These are phyloP conservation scores for Drosophila parabipectinata DNA, from an alignment of 1,140 invertebrate species.

Conservation along the genomic window DNA sequence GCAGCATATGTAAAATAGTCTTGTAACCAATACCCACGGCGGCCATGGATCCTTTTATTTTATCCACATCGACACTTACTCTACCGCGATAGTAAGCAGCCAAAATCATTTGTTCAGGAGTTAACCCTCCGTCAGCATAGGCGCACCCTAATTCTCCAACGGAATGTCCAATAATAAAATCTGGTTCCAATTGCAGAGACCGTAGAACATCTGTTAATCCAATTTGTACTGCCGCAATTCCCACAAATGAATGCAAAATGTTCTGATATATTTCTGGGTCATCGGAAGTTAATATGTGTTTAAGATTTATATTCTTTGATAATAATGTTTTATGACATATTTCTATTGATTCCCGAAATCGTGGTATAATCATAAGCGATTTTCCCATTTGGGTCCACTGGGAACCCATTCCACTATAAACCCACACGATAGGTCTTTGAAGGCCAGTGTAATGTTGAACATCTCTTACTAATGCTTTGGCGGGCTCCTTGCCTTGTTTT, in stretches of 20 bases:
- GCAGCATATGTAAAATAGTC: constrained; percentile 86
- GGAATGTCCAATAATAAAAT: constrained; percentile 95
- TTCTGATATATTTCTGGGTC: constrained; percentile 91
- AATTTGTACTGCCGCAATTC: constrained; percentile 95
- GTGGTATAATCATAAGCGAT: constrained; percentile 87
- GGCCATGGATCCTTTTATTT: constrained; percentile 93
- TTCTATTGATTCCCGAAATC: constrained; percentile 90
- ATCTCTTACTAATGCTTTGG: constrained; percentile 83
- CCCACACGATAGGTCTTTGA: constrained; percentile 90
- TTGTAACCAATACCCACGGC: constrained; percentile 89
- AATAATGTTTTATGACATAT: constrained; percentile 89
- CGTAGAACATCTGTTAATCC: constrained; percentile 92
- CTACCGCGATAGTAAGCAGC: constrained; percentile 93
- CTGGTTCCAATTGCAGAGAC: constrained; percentile 89
- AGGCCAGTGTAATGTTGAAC: constrained; percentile 87
- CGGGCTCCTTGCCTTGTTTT: constrained; percentile 84
- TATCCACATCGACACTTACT: constrained; percentile 91
- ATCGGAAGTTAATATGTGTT: constrained; percentile 90
- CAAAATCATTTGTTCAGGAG: constrained; percentile 92
- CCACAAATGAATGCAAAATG: constrained; percentile 94
- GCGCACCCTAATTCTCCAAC: constrained; percentile 95
- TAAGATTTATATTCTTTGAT: constrained; percentile 91
- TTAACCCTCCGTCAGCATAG: constrained; percentile 94
- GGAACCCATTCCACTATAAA: constrained; percentile 96
- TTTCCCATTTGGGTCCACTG: constrained; percentile 94